Evolutionary conservation across 2,113 vertebrate species (phyloP), one percentile per base, ranked within the genome.

Genomic region (Dasyprocta punctata): DNA sequence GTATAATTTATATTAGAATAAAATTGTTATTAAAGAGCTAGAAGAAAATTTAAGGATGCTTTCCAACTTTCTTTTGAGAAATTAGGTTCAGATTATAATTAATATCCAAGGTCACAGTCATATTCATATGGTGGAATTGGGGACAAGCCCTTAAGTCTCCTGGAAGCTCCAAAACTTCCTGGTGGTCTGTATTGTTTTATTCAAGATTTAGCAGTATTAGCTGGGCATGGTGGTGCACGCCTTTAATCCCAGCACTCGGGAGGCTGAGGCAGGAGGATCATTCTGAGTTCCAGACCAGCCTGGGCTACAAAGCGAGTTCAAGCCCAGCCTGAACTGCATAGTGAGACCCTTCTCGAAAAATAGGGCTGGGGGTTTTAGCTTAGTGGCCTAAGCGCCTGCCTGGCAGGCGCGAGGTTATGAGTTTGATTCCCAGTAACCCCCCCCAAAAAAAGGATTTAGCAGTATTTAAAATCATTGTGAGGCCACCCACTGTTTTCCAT

Each of bases 81-180:
- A 47, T 77, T 94, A 71, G 24, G 33, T 94, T 81, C 41, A 86
- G 65, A 41, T 89, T 92, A 28, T 95, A 69, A 81, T 86, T 91
- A 19, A 65, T 82, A 73, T 61, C 9, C 36, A 82, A 13, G 36
- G 24, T 87, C 49, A 63, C 7, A 81, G 47, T 81, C 33, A 30
- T 77, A 63, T 54, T 88, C 75, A 36, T 75, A 13, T 82, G 60
- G 67, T 87, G 61, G 56, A 63, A 83, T 60, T 89, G 38, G 60
- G 56, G 71, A 38, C 54, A 91, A 69, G 36, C 24, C 24, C 24
- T 85, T 94, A 81, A 33, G 38, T 63, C 52, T 71, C 33, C 60
- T 86, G 65, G 83, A 96, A 86, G 73, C 56, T 82, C 49, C 63
- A 33, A 77, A n/a, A 69, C 16, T 83, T 92, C 36, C 1, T 8